Base-by-base conservation (phyloP, 2,113 vertebrate genomes). In the Platycercus adscitus region DNA sequence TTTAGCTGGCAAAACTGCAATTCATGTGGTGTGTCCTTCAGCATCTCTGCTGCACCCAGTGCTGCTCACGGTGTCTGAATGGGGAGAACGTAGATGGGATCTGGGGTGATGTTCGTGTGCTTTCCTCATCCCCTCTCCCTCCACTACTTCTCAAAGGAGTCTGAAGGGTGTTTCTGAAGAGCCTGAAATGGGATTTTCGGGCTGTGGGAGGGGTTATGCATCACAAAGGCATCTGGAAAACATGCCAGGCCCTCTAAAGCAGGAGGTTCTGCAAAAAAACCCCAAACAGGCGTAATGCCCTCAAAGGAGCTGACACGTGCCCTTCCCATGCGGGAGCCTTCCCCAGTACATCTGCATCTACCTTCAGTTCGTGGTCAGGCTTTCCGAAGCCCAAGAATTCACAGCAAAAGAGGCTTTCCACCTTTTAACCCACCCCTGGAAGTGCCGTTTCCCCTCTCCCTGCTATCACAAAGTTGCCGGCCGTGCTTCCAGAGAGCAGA, bases 31-130 rank as follows among this genome's bases (percentile, higher is more conserved):
- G 14, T 66, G n/a, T 35, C 49, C 37, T 47, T 39, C 28, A 33
- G 39, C 66, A 13, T 23, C 65, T 75, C 25, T 71, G 70, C 29
- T 56, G 20, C 17, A 56, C 8, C 19, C 41, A 13, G 52, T 19
- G 31, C 43, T 0, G 7, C n/a, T 79, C 21, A 7, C 17, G 6
- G 35, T 72, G 49, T 16, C 37, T n/a, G 37, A 63, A 47, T 31
- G 19, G 33, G 17, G 31, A 39, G 25, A 1, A 0, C 3, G 5
- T 3, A 23, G 41, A 24, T 25, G 29, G 9, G 24, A 6, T 58
- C 68, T 64, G 44, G 47, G 14, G 7, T 55, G 53, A n/a, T 81
- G 58, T 35, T 71, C 52, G 16, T 9, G 17, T n/a, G 43, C 47
- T 91, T 58, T 79, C n/a, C 66, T 24, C 28, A 21, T 53, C 61